Evolutionary conservation across 2,797 vertebrate genomes (phyloP).

Genomic region (Neoniphon sammara): DNA sequence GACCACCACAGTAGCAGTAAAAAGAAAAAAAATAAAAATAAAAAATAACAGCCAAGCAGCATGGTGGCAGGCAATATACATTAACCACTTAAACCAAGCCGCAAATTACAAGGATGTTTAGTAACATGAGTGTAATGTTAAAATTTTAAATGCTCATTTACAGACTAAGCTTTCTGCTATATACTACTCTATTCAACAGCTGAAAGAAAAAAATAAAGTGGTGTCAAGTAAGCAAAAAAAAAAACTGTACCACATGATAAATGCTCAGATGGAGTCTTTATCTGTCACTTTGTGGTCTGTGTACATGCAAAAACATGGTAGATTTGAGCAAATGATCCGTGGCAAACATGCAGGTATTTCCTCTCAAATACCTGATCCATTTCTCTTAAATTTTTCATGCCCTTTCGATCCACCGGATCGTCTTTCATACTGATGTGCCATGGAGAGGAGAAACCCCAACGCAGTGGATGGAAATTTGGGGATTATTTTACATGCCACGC

Average conservation of each 20-base stretch:
- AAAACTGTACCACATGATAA: conserved; percentile 1
- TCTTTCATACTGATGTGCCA: conserved; percentile 78
- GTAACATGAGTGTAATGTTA: not conserved
- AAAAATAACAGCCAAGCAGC: conserved; percentile 32
- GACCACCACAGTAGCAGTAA: conserved; percentile 66
- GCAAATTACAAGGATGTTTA: conserved; percentile 11
- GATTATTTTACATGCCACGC: conserved; percentile 85
- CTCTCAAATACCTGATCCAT: conserved; percentile 78
- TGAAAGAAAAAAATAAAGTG: not conserved
- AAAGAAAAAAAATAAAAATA: too few species aligned
- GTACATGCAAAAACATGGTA: conserved; percentile 62
- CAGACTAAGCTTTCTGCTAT: not conserved
- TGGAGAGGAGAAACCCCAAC: conserved; percentile 75
- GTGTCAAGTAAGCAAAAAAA: not conserved
- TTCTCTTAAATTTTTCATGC: conserved; percentile 83
- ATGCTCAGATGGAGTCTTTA: not conserved
- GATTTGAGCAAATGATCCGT: conserved; percentile 62
- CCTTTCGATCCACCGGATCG: conserved; percentile 79
- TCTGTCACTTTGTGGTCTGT: conserved; percentile 57
- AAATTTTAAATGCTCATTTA: not conserved
- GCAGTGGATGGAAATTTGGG: conserved; percentile 80
- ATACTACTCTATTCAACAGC: not conserved
- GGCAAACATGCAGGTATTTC: conserved; percentile 77
- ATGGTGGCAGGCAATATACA: not conserved
- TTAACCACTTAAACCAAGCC: conserved; percentile 32